Conservation (phyloP, 2,113 vertebrate genomes). For the Oxyruncus cristatus region DNA sequence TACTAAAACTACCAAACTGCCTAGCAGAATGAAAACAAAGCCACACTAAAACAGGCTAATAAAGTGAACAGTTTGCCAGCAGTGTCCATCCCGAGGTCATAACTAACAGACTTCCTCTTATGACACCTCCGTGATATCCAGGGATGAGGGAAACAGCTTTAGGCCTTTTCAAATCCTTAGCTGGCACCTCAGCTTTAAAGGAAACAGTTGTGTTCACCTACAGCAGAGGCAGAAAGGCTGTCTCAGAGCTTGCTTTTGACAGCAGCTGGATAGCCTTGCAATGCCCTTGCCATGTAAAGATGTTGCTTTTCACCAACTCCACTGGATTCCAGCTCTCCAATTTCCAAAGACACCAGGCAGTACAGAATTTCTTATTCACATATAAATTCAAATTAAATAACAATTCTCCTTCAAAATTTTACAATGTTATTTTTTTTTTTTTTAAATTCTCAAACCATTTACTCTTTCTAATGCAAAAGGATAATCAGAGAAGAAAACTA, state of each 20-base stretch:
- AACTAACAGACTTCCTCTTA: background rate
- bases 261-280: background rate
- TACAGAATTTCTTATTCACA: background rate
- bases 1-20: background rate
- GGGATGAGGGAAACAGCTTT: background rate
- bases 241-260: accelerated
- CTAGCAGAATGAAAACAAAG: background rate
- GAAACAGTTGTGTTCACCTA: background rate
- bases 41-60: background rate
- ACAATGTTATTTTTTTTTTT: background rate
- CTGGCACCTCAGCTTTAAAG: background rate
- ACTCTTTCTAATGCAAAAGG: background rate
- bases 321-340: background rate
- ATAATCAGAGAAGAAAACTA: background rate
- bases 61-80: background rate
- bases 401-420: background rate
- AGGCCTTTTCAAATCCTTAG: background rate
- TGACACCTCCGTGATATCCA: background rate
- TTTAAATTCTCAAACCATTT: background rate
- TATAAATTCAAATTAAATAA: background rate
- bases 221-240: background rate
- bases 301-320: accelerated
- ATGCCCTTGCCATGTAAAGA: accelerated
- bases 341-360: background rate
- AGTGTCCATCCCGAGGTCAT: background rate